These are phyloP conservation scores for Ctenodactylus gundi DNA, from an alignment of 2,113 vertebrate genomes.

Conservation along the genomic window DNA sequence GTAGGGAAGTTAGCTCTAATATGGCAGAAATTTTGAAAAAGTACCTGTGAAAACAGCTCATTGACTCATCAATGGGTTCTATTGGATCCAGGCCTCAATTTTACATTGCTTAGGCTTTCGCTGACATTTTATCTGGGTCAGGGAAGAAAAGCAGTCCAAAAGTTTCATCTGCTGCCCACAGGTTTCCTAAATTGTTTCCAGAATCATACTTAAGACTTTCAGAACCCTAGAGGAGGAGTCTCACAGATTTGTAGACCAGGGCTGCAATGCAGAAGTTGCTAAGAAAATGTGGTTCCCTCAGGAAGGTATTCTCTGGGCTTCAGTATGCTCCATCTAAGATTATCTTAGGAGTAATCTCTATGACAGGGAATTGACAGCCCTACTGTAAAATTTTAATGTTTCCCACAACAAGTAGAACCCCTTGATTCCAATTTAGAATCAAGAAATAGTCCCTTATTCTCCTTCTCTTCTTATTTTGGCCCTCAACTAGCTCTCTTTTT, in stretches of 20 bases:
- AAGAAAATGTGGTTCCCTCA: neutral
- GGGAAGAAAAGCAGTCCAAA: neutral
- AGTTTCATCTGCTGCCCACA: neutral
- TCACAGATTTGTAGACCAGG: neutral
- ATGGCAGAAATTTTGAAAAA: conserved; percentile 23
- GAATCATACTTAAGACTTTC: neutral
- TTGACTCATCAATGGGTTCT: conserved; percentile 6
- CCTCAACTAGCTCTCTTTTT: neutral
- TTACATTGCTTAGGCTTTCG: neutral
- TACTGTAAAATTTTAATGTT: conserved; percentile 11
- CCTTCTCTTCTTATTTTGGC: conserved; percentile 3
- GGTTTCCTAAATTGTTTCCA: neutral
- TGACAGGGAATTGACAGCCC: neutral
- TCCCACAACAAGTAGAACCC: neutral
- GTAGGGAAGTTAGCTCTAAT: neutral
- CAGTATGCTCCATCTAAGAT: neutral
- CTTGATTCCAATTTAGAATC: conserved; percentile 1
- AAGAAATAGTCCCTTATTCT: neutral
- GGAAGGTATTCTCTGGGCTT: neutral
- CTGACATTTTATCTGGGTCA: neutral
- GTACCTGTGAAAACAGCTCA: neutral
- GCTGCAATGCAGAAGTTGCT: neutral
- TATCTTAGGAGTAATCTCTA: neutral
- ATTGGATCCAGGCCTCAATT: neutral
- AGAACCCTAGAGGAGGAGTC: neutral